Percentiles rank a stretch among this genome's conserved stretches.
These are phyloP conservation scores for Rhadinocentrus ornatus DNA, from an alignment of 2,797 vertebrate species.

Conservation along the genomic window DNA sequence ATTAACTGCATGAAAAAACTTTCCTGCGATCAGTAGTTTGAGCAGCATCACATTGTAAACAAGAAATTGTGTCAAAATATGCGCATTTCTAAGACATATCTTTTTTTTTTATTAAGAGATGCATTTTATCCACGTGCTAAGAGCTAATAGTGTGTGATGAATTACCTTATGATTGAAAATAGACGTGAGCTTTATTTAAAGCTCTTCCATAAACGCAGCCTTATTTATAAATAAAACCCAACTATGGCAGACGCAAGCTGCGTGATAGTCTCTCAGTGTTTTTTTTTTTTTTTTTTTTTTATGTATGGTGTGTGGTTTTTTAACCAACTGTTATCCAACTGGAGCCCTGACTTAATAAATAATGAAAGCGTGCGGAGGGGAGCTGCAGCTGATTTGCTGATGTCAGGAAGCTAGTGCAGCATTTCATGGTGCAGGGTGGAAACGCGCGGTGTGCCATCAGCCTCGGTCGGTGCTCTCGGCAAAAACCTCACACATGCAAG, in stretches of 20 bases:
- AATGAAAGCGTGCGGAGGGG: constrained; percentile 79
- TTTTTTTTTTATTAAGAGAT: not conserved
- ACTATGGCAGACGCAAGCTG: not conserved
- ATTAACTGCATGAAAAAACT: not conserved
- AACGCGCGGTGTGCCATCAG: constrained; percentile 64
- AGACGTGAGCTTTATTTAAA: not conserved
- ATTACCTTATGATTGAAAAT: not conserved
- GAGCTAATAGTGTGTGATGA: not conserved
- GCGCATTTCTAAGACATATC: not conserved
- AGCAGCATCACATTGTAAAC: not conserved
- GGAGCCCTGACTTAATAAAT: constrained; percentile 77
- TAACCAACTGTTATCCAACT: constrained; percentile 57
- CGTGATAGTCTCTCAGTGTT: not conserved
- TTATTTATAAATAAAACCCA: not conserved
- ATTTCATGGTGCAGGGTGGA: constrained; percentile 85
- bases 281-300: not conserved
- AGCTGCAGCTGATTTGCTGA: constrained; percentile 88
- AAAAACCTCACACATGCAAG: constrained; percentile 71
- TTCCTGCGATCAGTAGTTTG: not conserved
- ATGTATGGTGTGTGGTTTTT: constrained; percentile 46
- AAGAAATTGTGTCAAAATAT: not conserved
- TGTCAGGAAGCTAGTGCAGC: constrained; percentile 89
- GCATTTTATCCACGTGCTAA: not conserved
- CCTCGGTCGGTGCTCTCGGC: constrained; percentile 45
- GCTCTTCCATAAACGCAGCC: not conserved